Evolutionary conservation across 2,797 vertebrate genomes (phyloP).

Genomic region (Ptychadena robeensis): DNA sequence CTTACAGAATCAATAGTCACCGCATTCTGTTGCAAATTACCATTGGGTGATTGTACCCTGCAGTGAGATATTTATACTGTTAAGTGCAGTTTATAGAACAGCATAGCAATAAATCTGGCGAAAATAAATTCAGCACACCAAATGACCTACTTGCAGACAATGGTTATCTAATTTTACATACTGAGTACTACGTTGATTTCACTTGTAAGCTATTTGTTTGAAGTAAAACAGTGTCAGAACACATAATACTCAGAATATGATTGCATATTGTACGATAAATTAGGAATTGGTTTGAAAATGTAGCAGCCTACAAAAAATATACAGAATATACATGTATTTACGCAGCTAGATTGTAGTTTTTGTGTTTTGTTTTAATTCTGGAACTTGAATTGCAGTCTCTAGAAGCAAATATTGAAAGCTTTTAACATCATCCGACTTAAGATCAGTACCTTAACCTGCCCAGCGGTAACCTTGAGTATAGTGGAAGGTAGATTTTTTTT

Average conservation of each 20-base stretch:
- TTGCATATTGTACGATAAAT: not conserved
- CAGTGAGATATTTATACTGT: conserved; percentile 52
- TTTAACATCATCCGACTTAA: no score
- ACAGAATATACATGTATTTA: not conserved
- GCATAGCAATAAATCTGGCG: conserved; percentile 44
- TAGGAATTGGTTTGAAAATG: not conserved
- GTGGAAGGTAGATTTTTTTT: no score
- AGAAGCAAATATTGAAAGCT: no score
- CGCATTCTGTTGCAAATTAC: conserved; percentile 44
- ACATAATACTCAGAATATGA: not conserved
- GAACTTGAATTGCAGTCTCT: no score
- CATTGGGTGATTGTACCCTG: conserved; percentile 44
- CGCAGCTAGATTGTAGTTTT: not conserved
- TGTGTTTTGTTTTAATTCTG: no score
- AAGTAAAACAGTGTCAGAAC: not conserved
- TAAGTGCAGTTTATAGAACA: conserved; percentile 34
- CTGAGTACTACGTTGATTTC: not conserved
- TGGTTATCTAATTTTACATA: conserved; percentile 6
- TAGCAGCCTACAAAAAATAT: not conserved
- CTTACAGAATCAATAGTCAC: conserved; percentile 53
- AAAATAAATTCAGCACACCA: conserved; percentile 31
- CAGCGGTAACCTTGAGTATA: no score
- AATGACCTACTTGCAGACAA: conserved; percentile 25
- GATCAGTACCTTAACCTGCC: no score
- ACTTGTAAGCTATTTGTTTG: not conserved